phyloP scores from a whole-genome alignment of 2,888 invertebrate genomes.

The Hedya salicella region DNA sequence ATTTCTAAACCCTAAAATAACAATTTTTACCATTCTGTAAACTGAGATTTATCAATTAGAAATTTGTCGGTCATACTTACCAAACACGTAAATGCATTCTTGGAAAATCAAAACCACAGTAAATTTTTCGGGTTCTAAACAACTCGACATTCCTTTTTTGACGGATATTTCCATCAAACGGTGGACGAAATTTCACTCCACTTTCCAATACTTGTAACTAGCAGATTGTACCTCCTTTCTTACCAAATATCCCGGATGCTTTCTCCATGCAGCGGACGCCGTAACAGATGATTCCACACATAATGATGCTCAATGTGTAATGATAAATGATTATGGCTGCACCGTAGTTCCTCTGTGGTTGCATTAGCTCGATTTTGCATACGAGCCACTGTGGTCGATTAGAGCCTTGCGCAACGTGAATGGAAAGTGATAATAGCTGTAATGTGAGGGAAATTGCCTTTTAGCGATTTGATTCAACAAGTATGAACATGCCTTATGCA shows the following conservation, averaged over 20 bases:
- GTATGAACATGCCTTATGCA: neutral
- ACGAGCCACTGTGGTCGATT: slow-evolving; percentile 31
- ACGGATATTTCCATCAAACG: neutral
- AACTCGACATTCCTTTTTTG: too few relatives aligned
- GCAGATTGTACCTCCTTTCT: neutral
- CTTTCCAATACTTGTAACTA: neutral
- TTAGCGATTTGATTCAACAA: neutral
- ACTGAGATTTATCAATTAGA: too few relatives aligned
- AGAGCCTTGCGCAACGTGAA: slow-evolving; percentile 29
- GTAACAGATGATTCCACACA: slow-evolving; percentile 30
- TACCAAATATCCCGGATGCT: slow-evolving; percentile 34
- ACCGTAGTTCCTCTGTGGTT: slow-evolving; percentile 39
- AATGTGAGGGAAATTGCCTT: slow-evolving; percentile 4
- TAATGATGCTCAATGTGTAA: slow-evolving; percentile 28
- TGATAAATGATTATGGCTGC: slow-evolving; percentile 25
- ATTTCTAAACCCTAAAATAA: too few relatives aligned
- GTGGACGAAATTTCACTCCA: neutral
- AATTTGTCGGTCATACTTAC: too few relatives aligned
- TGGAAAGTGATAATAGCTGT: slow-evolving; percentile 34
- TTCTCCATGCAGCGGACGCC: slow-evolving; percentile 23
- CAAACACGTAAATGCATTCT: too few relatives aligned
- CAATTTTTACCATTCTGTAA: too few relatives aligned
- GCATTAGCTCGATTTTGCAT: slow-evolving; percentile 38
- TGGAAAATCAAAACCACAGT: too few relatives aligned
- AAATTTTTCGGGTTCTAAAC: too few relatives aligned